These are phyloP conservation scores for Tenualosa ilisha DNA, from an alignment of 2,797 vertebrate species.

Conservation along the genomic window DNA sequence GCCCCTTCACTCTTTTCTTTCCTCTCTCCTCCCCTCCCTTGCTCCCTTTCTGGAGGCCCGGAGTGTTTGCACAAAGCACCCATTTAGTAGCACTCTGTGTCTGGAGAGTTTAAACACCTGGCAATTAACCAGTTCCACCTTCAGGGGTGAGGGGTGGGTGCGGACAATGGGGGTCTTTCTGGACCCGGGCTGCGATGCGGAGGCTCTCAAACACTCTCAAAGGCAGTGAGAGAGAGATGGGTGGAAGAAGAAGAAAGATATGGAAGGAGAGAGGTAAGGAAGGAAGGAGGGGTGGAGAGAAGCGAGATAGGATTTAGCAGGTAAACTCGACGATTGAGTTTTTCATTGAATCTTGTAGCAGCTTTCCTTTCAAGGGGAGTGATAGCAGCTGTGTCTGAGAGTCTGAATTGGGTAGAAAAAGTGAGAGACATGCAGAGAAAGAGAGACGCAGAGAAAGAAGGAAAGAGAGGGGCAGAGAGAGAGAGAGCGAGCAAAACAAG, in stretches of 20 bases:
- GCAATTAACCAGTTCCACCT: constrained; percentile 60
- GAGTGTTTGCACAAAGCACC: constrained; percentile 52
- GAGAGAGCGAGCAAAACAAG: background rate
- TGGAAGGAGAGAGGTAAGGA: background rate
- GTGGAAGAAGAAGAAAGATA: background rate
- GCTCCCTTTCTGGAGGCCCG: constrained; percentile 19
- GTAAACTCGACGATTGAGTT: background rate
- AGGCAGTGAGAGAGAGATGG: constrained; percentile 30
- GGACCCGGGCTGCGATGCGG: background rate
- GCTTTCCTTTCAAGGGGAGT: background rate
- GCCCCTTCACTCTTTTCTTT: background rate
- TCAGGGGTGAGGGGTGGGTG: constrained; percentile 22
- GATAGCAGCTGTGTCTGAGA: background rate
- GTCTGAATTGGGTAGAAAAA: background rate
- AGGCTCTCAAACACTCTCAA: background rate
- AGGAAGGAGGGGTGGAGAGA: background rate
- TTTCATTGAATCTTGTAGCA: background rate
- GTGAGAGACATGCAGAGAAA: background rate
- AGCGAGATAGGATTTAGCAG: background rate
- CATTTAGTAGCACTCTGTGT: constrained; percentile 59
- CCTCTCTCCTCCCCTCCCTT: background rate
- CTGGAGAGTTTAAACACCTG: constrained; percentile 53
- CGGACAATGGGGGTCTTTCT: constrained; percentile 3
- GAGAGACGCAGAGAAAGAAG: too few species aligned
- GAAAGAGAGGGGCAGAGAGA: background rate